Evolutionary conservation across 2,797 vertebrate genomes (phyloP).

Genomic region (Takifugu rubripes): DNA sequence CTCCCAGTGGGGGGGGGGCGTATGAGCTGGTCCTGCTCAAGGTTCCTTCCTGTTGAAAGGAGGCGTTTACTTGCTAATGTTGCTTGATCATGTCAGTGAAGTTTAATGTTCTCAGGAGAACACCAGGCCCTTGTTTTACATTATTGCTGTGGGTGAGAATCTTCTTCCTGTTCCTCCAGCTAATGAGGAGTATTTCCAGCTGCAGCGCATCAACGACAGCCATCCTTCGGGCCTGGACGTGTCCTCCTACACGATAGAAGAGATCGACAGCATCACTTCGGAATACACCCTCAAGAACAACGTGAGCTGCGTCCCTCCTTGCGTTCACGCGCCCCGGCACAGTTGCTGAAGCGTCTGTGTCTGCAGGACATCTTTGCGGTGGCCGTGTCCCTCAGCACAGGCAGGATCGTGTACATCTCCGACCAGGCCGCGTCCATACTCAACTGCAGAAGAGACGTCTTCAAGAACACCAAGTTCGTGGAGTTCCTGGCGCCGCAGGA

Average conservation of each 20-base stretch:
- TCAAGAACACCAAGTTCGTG: constrained; percentile 89
- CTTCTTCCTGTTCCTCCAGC: constrained; percentile 64
- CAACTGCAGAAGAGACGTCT: constrained; percentile 84
- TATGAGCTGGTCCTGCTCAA: too few relatives aligned
- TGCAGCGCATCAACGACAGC: constrained; percentile 85
- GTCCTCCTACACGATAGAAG: constrained; percentile 86
- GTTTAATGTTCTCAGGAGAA: too few relatives aligned
- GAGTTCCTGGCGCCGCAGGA: constrained; percentile 93
- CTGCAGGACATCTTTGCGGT: constrained; percentile 91
- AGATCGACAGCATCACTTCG: constrained; percentile 87
- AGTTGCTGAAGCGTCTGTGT: too few relatives aligned
- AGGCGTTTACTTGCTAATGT: too few relatives aligned
- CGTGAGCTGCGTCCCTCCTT: constrained; percentile 68
- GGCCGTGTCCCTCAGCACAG: constrained; percentile 88
- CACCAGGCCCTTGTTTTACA: too few relatives aligned
- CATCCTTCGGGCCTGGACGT: constrained; percentile 80
- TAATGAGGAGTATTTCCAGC: constrained; percentile 92
- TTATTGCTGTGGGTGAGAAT: too few relatives aligned
- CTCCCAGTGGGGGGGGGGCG: too few relatives aligned
- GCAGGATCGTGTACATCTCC: constrained; percentile 91
- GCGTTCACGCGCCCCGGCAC: too few relatives aligned
- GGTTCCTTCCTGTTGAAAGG: too few relatives aligned
- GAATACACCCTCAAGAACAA: constrained; percentile 89
- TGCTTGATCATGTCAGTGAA: too few relatives aligned
- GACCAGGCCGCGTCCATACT: constrained; percentile 89